Conservation (phyloP, 2,113 vertebrate genomes). For the Aspiorhynchus laticeps region DNA sequence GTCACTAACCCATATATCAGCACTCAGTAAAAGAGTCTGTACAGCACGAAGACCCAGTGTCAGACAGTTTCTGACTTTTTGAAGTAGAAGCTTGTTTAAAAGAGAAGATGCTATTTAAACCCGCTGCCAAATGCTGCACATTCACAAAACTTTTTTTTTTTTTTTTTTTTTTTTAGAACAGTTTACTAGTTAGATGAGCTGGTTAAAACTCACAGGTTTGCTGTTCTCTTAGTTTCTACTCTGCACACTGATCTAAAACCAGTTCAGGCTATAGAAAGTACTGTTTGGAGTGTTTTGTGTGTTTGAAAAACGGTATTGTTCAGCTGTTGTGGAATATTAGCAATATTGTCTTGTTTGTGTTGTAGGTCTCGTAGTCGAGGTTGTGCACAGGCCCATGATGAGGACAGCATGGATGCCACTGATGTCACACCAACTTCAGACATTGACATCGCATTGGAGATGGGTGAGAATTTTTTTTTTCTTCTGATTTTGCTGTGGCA, state of each 20-base stretch:
- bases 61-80: background rate
- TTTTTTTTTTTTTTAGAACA: too few species aligned
- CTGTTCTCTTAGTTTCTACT: background rate
- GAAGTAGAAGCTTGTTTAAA: background rate
- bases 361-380: slow-evolving; percentile 88
- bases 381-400: slow-evolving; percentile 85
- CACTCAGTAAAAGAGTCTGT: slow-evolving; percentile 3
- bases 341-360: slow-evolving; percentile 45
- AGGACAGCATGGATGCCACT: slow-evolving; percentile 86
- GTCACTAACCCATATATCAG: slow-evolving; percentile 22
- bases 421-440: slow-evolving; percentile 74
- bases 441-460: slow-evolving; percentile 80
- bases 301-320: background rate
- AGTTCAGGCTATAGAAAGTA: background rate
- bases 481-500: background rate
- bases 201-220: background rate
- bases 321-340: background rate
- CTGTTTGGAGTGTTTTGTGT: background rate
- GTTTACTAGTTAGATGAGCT: background rate
- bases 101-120: background rate
- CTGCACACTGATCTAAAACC: background rate
- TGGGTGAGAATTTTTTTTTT: slow-evolving; percentile 61
- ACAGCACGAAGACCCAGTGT: background rate
- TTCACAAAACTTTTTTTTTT: too few species aligned
- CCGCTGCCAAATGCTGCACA: background rate